These are phyloP conservation scores for Drosophila prostipennis DNA, from an alignment of 2,888 invertebrate genomes.

Conservation along the genomic window DNA sequence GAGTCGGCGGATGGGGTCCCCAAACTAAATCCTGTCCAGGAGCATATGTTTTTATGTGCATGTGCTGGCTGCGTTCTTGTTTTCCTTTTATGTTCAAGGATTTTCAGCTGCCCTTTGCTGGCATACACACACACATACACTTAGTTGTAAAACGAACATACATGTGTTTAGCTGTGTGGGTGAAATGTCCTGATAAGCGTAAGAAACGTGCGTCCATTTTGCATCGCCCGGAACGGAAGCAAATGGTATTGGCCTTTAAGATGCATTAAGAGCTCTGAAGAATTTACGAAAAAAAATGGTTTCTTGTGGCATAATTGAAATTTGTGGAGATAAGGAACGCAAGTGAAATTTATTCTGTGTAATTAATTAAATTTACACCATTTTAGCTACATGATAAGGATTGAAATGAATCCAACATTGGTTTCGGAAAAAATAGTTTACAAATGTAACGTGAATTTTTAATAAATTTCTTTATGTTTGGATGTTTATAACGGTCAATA, in stretches of 20 bases:
- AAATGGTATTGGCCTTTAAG: slow-evolving; percentile 34
- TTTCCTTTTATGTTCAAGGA: slow-evolving; percentile 63
- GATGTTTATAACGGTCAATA: too few relatives aligned
- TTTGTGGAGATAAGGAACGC: neutral
- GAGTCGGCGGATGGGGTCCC: slow-evolving; percentile 14
- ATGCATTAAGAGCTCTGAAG: slow-evolving; percentile 3
- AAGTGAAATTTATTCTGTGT: neutral
- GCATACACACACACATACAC: slow-evolving; percentile 18
- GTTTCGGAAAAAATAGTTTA: too few relatives aligned
- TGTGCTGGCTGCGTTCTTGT: slow-evolving; percentile 34
- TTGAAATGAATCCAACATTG: too few relatives aligned
- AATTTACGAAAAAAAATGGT: slow-evolving; percentile 5
- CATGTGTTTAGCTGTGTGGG: neutral
- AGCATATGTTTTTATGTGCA: slow-evolving; percentile 71
- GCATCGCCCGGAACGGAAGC: slow-evolving; percentile 17
- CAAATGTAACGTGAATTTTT: too few relatives aligned
- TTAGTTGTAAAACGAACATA: neutral
- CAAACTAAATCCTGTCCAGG: slow-evolving; percentile 50
- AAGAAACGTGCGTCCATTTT: slow-evolving; percentile 44
- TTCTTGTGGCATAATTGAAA: slow-evolving; percentile 44
- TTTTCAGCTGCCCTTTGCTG: slow-evolving; percentile 45
- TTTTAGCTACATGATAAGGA: too few relatives aligned
- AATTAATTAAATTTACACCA: neutral
- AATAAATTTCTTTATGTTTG: too few relatives aligned
- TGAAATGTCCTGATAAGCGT: slow-evolving; percentile 53